These are phyloP conservation scores for Asbolus verrucosus DNA, from an alignment of 1,140 invertebrate genomes.

Conservation along the genomic window DNA sequence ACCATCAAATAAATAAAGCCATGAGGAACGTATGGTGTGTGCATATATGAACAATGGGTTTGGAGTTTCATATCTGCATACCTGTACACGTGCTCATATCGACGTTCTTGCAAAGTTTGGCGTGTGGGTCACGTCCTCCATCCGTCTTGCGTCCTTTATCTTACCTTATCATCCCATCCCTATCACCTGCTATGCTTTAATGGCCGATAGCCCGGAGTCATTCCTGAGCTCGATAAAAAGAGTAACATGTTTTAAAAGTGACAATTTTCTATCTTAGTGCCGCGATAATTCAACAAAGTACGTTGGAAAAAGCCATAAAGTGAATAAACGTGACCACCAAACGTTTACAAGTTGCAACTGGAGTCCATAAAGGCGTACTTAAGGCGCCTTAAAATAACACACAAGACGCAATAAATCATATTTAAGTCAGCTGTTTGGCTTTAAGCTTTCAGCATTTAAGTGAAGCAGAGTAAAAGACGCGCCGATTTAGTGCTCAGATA, in stretches of 20 bases:
- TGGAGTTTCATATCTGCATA: slow-evolving; percentile 13
- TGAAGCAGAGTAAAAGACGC: slow-evolving; percentile 52
- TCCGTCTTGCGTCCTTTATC: slow-evolving; percentile 48
- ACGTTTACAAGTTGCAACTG: slow-evolving; percentile 51
- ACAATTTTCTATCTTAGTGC: not conserved
- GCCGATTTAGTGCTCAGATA: slow-evolving; percentile 56
- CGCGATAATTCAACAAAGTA: slow-evolving; percentile 1
- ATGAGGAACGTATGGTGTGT: no score
- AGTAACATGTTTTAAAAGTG: slow-evolving; percentile 19
- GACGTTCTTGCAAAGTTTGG: slow-evolving; percentile 40
- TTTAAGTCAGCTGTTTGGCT: slow-evolving; percentile 56
- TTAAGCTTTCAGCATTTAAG: slow-evolving; percentile 57
- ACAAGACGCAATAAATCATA: slow-evolving; percentile 56
- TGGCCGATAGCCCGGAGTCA: slow-evolving; percentile 20
- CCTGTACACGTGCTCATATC: slow-evolving; percentile 38
- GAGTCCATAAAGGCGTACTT: slow-evolving; percentile 53
- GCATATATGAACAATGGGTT: no score
- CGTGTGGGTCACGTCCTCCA: slow-evolving; percentile 47
- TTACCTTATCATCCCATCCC: slow-evolving; percentile 30
- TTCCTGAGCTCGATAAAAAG: slow-evolving; percentile 15
- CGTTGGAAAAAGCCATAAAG: slow-evolving; percentile 42
- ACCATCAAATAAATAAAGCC: no score
- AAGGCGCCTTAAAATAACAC: slow-evolving; percentile 57
- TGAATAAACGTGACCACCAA: slow-evolving; percentile 48
- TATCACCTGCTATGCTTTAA: slow-evolving; percentile 44